These are phyloP conservation scores for Pholis gunnellus DNA, from an alignment of 2,113 vertebrate species.

Conservation along the genomic window DNA sequence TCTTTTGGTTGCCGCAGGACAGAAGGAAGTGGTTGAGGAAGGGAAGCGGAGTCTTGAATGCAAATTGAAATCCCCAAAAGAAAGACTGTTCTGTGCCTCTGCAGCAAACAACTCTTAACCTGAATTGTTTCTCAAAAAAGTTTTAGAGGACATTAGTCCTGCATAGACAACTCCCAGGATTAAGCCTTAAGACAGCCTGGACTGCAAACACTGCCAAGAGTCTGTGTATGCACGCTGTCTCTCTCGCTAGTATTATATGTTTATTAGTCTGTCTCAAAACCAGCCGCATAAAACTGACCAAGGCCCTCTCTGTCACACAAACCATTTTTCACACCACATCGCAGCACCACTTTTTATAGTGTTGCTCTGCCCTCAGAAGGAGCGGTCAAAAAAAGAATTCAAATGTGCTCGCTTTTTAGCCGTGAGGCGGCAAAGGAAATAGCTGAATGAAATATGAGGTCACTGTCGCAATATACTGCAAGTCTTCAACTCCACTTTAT, in stretches of 20 bases:
- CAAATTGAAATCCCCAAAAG: conserved; percentile 52
- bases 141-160: conserved; percentile 47
- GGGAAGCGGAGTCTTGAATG: conserved; percentile 35
- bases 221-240: conserved; percentile 47
- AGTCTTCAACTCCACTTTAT: conserved; percentile 52
- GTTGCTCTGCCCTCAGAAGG: conserved; percentile 48
- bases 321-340: conserved; percentile 51
- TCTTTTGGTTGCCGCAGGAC: conserved; percentile 7
- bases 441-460: conserved; percentile 63
- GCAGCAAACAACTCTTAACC: conserved; percentile 24
- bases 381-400: conserved; percentile 33
- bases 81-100: conserved; percentile 20
- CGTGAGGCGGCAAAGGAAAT: conserved; percentile 47
- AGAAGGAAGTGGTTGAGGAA: conserved; percentile 26
- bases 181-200: conserved; percentile 32
- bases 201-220: conserved; percentile 19
- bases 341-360: conserved; percentile 32
- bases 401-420: conserved; percentile 46
- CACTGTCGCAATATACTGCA: conserved; percentile 55
- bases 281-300: conserved; percentile 53
- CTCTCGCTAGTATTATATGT: conserved; percentile 51
- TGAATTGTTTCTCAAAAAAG: conserved; percentile 43
- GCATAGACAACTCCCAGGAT: conserved; percentile 39
- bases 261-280: conserved; percentile 57
- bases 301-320: conserved; percentile 39